These are phyloP conservation scores for Oscheius myriophilus DNA, from an alignment of 2,888 invertebrate genomes.

Conservation along the genomic window DNA sequence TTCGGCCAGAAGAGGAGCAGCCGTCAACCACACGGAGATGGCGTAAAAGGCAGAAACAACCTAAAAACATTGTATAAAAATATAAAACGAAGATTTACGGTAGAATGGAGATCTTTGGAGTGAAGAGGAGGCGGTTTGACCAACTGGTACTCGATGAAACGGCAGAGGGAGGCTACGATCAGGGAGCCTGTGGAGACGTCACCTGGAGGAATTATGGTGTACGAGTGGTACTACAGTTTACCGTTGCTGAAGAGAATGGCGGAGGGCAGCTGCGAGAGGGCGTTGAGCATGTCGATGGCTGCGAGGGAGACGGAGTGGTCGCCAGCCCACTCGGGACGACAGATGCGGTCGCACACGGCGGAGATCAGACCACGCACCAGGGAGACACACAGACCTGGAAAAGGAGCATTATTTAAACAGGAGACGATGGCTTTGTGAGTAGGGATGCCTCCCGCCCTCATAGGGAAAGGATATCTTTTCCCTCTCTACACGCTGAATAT, in stretches of 20 bases:
- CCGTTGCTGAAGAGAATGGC: constrained; percentile 63
- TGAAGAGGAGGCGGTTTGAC: constrained; percentile 91
- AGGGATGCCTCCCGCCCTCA: too few species aligned
- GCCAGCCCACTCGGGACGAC: constrained; percentile 54
- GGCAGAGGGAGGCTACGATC: constrained; percentile 92
- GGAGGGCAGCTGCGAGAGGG: constrained; percentile 59
- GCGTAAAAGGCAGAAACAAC: constrained; percentile 78
- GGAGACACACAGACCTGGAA: constrained; percentile 55
- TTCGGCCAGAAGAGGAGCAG: constrained; percentile 87
- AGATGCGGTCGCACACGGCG: constrained; percentile 67
- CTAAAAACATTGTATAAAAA: constrained; percentile 34
- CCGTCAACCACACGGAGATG: constrained; percentile 84
- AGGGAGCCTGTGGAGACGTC: constrained; percentile 67
- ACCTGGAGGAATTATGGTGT: constrained; percentile 41
- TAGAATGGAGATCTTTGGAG: constrained; percentile 90
- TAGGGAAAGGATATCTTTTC: too few species aligned
- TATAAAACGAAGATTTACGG: constrained; percentile 73
- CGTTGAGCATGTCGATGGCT: constrained; percentile 66
- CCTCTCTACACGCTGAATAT: too few species aligned
- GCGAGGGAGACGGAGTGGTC: constrained; percentile 58
- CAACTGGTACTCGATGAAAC: constrained; percentile 95
- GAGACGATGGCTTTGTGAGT: too few species aligned
- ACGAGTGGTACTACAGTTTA: constrained; percentile 28
- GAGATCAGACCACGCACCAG: constrained; percentile 64
- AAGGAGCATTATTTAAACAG: not conserved